phyloP scores from a whole-genome alignment of 1,140 invertebrate species.

The Lordiphosa mommai region DNA sequence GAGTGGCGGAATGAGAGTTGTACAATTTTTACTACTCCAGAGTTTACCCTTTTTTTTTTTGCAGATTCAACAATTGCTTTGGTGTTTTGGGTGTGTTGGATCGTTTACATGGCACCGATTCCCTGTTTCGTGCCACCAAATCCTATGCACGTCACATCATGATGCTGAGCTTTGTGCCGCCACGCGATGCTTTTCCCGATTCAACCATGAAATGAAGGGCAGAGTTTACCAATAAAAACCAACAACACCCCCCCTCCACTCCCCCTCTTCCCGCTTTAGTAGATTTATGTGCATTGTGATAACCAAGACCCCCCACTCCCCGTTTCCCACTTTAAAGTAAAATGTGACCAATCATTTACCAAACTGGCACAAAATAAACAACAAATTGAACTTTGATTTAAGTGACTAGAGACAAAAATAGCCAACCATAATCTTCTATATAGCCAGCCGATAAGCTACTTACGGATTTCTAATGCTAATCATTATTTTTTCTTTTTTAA shows the following conservation, averaged over 20 bases:
- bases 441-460: no score
- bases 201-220: constrained; percentile 77
- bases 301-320: no score
- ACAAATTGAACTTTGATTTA: constrained; percentile 5
- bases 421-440: no score
- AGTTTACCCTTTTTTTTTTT: neutral
- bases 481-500: no score
- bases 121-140: constrained; percentile 86
- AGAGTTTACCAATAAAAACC: no score
- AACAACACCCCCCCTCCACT: neutral
- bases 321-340: neutral
- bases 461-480: no score
- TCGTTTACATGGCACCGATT: constrained; percentile 91
- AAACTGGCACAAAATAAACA: neutral
- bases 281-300: no score
- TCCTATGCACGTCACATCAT: constrained; percentile 89
- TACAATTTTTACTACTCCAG: constrained; percentile 34
- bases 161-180: constrained; percentile 89
- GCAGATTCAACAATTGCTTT: constrained; percentile 91
- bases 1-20: neutral
- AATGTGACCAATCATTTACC: neutral
- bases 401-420: no score
- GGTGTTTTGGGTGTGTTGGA: constrained; percentile 92
- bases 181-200: constrained; percentile 88
- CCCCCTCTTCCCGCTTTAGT: no score